Percentiles rank a stretch among this genome's conserved stretches.
Evolutionary conservation across 1,140 invertebrate species (phyloP).

Genomic region (Protaetia brevitarsis): DNA sequence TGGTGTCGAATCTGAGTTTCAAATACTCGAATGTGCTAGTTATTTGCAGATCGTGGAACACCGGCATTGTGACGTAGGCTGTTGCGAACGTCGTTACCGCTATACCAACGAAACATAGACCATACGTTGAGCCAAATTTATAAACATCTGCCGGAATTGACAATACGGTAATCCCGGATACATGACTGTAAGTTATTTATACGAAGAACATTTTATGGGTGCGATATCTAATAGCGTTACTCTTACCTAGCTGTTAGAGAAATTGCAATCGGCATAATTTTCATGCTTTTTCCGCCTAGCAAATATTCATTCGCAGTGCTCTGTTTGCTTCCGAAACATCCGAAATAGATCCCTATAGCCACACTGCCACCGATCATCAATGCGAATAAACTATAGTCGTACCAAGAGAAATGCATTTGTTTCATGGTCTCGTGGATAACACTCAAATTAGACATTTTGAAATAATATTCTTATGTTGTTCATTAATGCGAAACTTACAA

Average conservation of each 20-base stretch:
- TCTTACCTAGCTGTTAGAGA: conserved; percentile 30
- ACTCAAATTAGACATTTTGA: background rate
- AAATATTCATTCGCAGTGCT: conserved; percentile 71
- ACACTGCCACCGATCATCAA: conserved; percentile 62
- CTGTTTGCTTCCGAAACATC: conserved; percentile 68
- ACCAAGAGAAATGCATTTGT: conserved; percentile 33
- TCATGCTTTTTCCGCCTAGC: conserved; percentile 58
- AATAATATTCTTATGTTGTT: background rate
- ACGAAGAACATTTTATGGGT: conserved; percentile 28
- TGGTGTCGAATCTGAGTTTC: conserved; percentile 52
- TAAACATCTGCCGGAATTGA: conserved; percentile 70
- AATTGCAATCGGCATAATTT: conserved; percentile 30
- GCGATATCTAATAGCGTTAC: background rate
- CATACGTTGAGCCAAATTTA: conserved; percentile 64
- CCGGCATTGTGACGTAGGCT: conserved; percentile 54
- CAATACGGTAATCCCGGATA: conserved; percentile 58
- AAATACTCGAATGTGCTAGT: conserved; percentile 69
- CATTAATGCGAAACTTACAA: background rate
- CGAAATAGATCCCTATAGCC: conserved; percentile 74
- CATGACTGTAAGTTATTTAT: background rate
- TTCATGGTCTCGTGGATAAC: background rate
- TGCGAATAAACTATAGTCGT: conserved; percentile 64
- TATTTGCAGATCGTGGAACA: conserved; percentile 71
- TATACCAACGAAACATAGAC: conserved; percentile 59
- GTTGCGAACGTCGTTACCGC: conserved; percentile 60